phyloP scores from a whole-genome alignment of 2,113 vertebrate species.

The Salvelinus alpinus region DNA sequence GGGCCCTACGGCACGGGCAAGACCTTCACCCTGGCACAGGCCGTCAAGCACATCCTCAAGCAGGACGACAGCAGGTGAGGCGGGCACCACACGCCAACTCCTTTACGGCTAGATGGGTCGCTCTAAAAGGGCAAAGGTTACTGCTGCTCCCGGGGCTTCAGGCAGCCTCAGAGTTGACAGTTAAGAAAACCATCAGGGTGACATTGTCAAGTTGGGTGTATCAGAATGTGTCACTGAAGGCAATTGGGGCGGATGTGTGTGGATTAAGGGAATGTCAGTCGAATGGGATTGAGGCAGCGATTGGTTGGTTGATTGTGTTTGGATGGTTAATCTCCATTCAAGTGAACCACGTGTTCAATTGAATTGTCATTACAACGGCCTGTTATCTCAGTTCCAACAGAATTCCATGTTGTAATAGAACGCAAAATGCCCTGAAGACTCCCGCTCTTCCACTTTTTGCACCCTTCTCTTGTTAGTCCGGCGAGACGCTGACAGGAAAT shows the following conservation, averaged over 20 bases:
- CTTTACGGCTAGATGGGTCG: not conserved
- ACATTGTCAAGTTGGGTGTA: not conserved
- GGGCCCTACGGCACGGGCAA: slow-evolving; percentile 98
- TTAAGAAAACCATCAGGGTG: slow-evolving; percentile 13
- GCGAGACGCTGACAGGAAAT: slow-evolving; percentile 23
- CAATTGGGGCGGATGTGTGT: not conserved
- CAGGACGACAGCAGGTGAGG: slow-evolving; percentile 89
- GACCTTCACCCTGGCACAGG: slow-evolving; percentile 98
- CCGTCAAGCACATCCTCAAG: slow-evolving; percentile 97
- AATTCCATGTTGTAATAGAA: not conserved
- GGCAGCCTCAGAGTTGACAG: slow-evolving; percentile 39
- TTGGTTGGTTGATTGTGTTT: not conserved
- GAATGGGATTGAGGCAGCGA: too few relatives aligned
- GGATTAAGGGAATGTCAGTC: not conserved
- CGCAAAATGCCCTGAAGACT: not conserved
- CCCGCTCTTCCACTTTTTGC: slow-evolving; percentile 28
- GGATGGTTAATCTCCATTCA: slow-evolving; percentile 14
- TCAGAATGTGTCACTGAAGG: not conserved
- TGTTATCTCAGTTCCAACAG: slow-evolving; percentile 4
- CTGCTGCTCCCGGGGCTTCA: not conserved
- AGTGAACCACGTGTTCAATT: slow-evolving; percentile 21
- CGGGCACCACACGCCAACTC: not conserved
- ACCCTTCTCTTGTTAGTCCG: slow-evolving; percentile 32
- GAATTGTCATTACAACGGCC: slow-evolving; percentile 23
- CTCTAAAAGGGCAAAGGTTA: not conserved